A percentile compares a stretch with the other conserved stretches of the same genome.
phyloP scores from a whole-genome alignment of 2,113 vertebrate genomes.

The Puma concolor region DNA sequence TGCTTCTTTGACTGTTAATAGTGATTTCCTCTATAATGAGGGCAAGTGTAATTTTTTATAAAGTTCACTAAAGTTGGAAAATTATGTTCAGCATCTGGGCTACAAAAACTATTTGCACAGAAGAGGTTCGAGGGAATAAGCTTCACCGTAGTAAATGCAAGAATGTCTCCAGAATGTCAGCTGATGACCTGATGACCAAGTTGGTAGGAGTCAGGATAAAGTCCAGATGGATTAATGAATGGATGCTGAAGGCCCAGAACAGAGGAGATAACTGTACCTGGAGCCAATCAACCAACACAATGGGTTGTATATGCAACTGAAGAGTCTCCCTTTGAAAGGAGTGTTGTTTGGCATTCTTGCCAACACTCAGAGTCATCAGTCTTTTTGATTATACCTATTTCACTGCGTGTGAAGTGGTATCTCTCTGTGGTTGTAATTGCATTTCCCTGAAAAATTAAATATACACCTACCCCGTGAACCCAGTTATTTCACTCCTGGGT shows the following conservation, averaged over 20 bases:
- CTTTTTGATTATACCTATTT: conserved; percentile 34
- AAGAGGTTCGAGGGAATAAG: background rate
- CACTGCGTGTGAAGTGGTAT: background rate
- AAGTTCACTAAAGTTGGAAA: conserved; percentile 8
- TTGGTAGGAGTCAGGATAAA: background rate
- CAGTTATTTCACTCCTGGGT: background rate
- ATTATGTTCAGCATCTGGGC: background rate
- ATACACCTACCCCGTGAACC: background rate
- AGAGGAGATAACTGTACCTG: no score
- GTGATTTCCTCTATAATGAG: background rate
- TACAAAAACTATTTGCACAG: background rate
- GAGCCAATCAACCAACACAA: background rate
- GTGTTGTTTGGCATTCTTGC: background rate
- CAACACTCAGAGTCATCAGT: background rate
- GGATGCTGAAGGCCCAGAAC: background rate
- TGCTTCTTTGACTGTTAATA: conserved; percentile 8
- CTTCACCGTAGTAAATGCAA: background rate
- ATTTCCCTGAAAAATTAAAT: conserved; percentile 52
- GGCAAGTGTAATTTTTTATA: background rate
- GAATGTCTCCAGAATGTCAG: background rate
- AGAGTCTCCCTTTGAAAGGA: background rate
- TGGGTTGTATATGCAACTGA: background rate
- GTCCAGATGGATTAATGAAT: background rate
- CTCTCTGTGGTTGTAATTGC: conserved; percentile 42
- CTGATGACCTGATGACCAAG: background rate